Percentiles rank a stretch among this genome's conserved stretches.
Evolutionary conservation across 2,113 vertebrate genomes (phyloP).

Genomic region (Anguilla japonica): DNA sequence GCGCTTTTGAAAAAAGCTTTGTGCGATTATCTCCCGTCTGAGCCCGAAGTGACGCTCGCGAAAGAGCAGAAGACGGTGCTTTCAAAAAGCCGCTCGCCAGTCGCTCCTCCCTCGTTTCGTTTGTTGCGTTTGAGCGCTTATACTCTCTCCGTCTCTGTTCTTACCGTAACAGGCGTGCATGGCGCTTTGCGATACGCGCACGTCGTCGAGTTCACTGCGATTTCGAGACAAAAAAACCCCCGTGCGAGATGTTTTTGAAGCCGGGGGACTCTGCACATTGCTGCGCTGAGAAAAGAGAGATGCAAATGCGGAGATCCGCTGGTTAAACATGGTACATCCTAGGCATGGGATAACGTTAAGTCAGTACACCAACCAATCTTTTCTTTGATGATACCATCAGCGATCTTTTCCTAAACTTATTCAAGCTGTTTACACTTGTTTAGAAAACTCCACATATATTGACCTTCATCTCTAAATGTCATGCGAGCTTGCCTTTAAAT

Average conservation of each 20-base stretch:
- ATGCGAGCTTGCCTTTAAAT: too few relatives aligned
- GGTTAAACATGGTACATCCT: not conserved
- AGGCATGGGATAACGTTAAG: not conserved
- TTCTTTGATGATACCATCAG: not conserved
- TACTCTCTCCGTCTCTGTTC: slow-evolving; percentile 4
- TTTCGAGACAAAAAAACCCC: not conserved
- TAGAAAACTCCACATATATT: too few relatives aligned
- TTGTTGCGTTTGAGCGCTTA: slow-evolving; percentile 10
- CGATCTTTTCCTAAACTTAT: not conserved
- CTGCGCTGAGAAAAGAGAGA: not conserved
- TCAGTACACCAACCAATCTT: not conserved
- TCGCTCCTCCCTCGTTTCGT: slow-evolving; percentile 13
- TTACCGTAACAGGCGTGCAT: slow-evolving; percentile 2
- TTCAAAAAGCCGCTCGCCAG: slow-evolving; percentile 14
- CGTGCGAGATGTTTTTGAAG: not conserved
- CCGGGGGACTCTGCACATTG: slow-evolving; percentile 9
- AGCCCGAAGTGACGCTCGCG: slow-evolving; percentile 24
- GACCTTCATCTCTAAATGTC: not conserved
- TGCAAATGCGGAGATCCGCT: not conserved
- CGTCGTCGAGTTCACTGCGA: slow-evolving; percentile 21
- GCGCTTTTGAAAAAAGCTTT: slow-evolving; percentile 32
- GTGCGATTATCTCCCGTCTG: slow-evolving; percentile 29
- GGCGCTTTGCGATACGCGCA: slow-evolving; percentile 28
- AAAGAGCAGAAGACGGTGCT: slow-evolving; percentile 10
- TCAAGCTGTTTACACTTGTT: not conserved